These are phyloP conservation scores for Catocala fraxini DNA, from an alignment of 2,888 invertebrate genomes.

Conservation along the genomic window DNA sequence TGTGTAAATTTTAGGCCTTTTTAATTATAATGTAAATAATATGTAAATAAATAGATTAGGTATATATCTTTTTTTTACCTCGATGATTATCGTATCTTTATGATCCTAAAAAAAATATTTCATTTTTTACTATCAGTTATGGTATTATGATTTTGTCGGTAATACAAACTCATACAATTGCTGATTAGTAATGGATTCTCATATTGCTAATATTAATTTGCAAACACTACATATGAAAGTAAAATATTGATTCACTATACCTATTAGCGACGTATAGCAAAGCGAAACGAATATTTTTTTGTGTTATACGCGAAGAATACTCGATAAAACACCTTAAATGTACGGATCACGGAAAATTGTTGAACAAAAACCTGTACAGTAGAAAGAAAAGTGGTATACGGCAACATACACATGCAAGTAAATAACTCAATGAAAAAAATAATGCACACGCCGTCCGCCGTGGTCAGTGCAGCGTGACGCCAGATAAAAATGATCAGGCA, in stretches of 20 bases:
- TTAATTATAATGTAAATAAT: no score
- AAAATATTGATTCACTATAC: slow-evolving; percentile 77
- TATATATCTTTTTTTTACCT: no score
- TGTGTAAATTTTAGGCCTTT: no score
- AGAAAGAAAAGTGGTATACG: slow-evolving; percentile 77
- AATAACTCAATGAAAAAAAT: slow-evolving; percentile 70
- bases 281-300: slow-evolving; percentile 60
- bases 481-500: slow-evolving; percentile 83
- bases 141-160: no score
- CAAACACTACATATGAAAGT: slow-evolving; percentile 75
- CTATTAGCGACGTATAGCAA: slow-evolving; percentile 63
- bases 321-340: slow-evolving; percentile 70
- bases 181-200: background rate
- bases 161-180: no score
- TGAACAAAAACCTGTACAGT: slow-evolving; percentile 52
- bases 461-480: slow-evolving; percentile 79
- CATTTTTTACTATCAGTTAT: no score
- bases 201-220: slow-evolving; percentile 31
- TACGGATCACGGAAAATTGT: slow-evolving; percentile 65
- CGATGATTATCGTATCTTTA: no score
- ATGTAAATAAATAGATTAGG: no score
- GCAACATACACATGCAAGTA: slow-evolving; percentile 62
- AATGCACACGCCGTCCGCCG: slow-evolving; percentile 66
- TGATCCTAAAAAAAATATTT: no score
- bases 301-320: slow-evolving; percentile 45